Conservation (phyloP, 2,113 vertebrate genomes). For the Aleadryas rufinucha region DNA sequence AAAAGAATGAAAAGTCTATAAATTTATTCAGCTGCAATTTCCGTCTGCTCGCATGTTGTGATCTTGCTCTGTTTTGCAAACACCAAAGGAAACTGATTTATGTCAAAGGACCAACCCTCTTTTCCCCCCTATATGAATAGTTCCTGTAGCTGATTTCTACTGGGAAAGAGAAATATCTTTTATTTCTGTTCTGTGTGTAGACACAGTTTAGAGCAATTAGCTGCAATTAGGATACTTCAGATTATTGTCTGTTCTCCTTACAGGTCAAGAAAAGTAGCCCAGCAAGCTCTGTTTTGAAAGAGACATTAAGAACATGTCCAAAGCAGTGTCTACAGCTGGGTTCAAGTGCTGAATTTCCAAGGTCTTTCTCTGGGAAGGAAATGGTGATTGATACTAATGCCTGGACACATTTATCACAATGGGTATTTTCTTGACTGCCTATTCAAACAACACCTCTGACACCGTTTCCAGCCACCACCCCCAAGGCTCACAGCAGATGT, state of each 20-base stretch:
- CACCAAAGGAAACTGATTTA: slow-evolving; percentile 16
- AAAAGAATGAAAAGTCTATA: background rate
- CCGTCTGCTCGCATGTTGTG: background rate
- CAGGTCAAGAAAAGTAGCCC: background rate
- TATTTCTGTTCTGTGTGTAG: background rate
- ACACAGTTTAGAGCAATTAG: slow-evolving; percentile 29
- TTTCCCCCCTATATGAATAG: background rate
- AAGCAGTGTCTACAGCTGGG: background rate
- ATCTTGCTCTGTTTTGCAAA: slow-evolving; percentile 31
- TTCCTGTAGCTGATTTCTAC: background rate
- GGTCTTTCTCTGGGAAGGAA: slow-evolving; percentile 29
- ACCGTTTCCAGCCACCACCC: background rate
- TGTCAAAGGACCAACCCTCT: background rate
- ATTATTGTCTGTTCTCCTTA: background rate
- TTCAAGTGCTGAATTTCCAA: slow-evolving; percentile 25
- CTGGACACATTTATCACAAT: slow-evolving; percentile 7
- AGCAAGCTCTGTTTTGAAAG: slow-evolving; percentile 17
- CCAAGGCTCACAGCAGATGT: background rate
- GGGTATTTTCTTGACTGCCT: slow-evolving; percentile 37
- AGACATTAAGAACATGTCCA: background rate
- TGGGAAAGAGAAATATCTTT: background rate
- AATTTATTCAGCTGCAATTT: slow-evolving; percentile 18
- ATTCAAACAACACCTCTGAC: background rate
- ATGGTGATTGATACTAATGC: slow-evolving; percentile 33
- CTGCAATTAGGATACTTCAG: background rate